Evolutionary conservation across 2,113 vertebrate species (phyloP).

Genomic region (Alaudala cheleensis): DNA sequence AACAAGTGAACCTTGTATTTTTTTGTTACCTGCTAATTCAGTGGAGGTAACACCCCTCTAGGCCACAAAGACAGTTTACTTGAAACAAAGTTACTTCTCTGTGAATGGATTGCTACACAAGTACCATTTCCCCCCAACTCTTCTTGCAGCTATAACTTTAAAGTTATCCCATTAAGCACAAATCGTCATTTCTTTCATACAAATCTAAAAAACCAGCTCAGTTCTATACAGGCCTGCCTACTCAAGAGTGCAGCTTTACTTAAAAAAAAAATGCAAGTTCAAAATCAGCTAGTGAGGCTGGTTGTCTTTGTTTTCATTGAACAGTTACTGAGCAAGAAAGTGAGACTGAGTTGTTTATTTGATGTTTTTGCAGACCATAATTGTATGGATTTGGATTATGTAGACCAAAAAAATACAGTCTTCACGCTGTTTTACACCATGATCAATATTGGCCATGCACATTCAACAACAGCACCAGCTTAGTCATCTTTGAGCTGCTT

Average conservation of each 20-base stretch:
- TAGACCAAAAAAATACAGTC: background rate
- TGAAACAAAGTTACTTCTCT: background rate
- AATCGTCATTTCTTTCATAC: background rate
- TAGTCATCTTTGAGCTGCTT: slow-evolving; percentile 80
- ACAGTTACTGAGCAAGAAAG: background rate
- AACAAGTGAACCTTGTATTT: background rate
- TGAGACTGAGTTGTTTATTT: slow-evolving; percentile 53
- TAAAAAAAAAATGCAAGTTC: background rate
- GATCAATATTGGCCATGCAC: background rate
- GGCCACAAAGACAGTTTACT: background rate
- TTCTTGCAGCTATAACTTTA: background rate
- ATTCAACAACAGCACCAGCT: background rate
- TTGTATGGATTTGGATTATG: background rate
- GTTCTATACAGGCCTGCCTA: background rate
- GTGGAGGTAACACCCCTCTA: too few species aligned
- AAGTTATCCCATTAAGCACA: background rate
- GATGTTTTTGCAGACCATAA: background rate
- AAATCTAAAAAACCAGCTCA: background rate
- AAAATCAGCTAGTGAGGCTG: background rate
- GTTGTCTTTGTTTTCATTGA: background rate
- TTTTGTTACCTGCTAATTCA: background rate
- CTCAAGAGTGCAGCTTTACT: background rate
- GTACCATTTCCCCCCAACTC: background rate
- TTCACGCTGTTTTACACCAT: background rate
- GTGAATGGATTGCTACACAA: rapidly evolving